Base-by-base conservation (phyloP, 2,888 invertebrate genomes). In the Biston stratarius region DNA sequence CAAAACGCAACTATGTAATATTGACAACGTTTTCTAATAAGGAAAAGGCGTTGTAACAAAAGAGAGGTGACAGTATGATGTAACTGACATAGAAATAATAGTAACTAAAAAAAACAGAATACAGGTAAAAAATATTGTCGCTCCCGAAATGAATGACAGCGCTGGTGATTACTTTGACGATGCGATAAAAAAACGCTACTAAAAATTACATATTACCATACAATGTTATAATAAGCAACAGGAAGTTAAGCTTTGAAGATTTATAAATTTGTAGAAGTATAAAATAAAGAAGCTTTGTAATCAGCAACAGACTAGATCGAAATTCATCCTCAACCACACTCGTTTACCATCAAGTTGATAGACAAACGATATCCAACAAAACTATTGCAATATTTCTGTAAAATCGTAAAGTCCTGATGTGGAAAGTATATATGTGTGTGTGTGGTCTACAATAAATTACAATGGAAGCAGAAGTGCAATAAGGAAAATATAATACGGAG, bases 1-100 rank as follows among this genome's bases (percentile, higher is more conserved):
- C 49, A 64, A 49, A 10, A 11, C 44, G 36, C 48, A 7, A 38
- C 12, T 12, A 7, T 15, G 24, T 45, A 44, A 56, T 24, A 36
- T 47, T 64, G 40, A 38, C 58, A 47, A 58, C n/a, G 9, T 49
- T 63, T 70, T 61, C 61, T 53, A 69, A 70, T 62, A 58, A 49
- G 57, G 55, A 59, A 66, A 68, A 69, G 36, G 60, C 44, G 34
- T 47, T 15, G n/a, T n/a, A 48, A 62, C 55, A 55, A 48, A 14
- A n/a, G 15, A 38, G 38, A 3, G 36, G 7, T 14, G 34, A 34
- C 10, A 6, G 12, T 36, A 34, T 51, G 51, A 34, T n/a, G 51
- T 33, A 36, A 51, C 34, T 34, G 11, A 38, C 38, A 38, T 24
- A 38, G 8, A 38, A 38, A 12, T 42, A 24, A 42, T 10, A 12